Percentiles rank a stretch among this genome's conserved stretches.
phyloP scores from a whole-genome alignment of 2,888 invertebrate species.

The Xanthia togata region DNA sequence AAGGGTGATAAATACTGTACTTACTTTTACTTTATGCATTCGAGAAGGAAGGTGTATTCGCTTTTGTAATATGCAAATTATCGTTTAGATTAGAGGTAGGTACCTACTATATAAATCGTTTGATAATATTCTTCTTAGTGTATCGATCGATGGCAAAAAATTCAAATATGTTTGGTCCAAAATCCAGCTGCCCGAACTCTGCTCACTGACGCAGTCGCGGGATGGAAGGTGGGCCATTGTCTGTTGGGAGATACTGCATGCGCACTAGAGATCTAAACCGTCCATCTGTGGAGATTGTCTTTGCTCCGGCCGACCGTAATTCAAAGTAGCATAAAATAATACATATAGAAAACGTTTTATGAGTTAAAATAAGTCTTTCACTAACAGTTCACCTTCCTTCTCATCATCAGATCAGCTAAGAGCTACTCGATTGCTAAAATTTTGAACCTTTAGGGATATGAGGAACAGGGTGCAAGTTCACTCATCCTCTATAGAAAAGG shows the following conservation, averaged over 20 bases:
- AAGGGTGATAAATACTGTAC: neutral
- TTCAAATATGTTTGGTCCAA: neutral
- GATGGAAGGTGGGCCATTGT: neutral
- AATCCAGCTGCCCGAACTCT: neutral
- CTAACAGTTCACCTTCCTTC: neutral
- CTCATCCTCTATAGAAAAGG: too few species aligned
- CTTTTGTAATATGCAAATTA: neutral
- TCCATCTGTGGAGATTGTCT: neutral
- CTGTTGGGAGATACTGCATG: neutral
- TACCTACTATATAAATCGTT: too few species aligned
- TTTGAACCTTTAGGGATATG: too few species aligned
- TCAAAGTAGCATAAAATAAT: neutral
- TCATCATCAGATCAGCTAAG: neutral
- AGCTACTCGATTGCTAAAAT: neutral
- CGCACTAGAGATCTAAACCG: neutral
- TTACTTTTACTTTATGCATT: conserved; percentile 7
- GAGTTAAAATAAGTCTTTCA: neutral
- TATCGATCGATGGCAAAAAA: neutral
- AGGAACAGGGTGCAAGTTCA: too few species aligned
- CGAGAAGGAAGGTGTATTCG: neutral
- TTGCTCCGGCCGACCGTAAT: too few species aligned
- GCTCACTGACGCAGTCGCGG: neutral
- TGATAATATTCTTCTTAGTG: too few species aligned
- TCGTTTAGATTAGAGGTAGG: too few species aligned
- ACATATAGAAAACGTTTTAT: neutral